These are phyloP conservation scores for Amazona vittata DNA, from an alignment of 2,113 vertebrate genomes.

Conservation along the genomic window DNA sequence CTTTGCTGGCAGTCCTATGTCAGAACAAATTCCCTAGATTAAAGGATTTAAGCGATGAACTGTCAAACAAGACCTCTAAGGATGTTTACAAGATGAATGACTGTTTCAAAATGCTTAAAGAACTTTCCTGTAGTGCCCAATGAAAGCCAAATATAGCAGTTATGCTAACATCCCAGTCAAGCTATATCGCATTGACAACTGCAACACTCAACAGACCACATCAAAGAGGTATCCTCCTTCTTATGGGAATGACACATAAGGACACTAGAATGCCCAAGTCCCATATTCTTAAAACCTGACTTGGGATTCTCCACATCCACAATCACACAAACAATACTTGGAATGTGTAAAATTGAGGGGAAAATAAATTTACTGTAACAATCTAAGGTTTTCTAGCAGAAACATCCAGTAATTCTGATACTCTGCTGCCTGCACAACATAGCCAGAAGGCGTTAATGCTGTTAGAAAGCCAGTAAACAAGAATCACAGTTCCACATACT, in stretches of 20 bases:
- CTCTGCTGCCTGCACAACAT: background rate
- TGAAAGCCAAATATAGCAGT: background rate
- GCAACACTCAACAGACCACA: accelerated
- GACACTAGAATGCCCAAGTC: background rate
- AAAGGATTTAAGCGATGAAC: background rate
- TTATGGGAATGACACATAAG: background rate
- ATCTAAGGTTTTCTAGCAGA: background rate
- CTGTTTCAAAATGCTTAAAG: background rate
- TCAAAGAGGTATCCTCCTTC: background rate
- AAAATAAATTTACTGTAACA: background rate
- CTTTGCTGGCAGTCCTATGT: background rate
- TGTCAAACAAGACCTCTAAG: background rate
- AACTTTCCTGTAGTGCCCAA: background rate
- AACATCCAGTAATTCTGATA: background rate
- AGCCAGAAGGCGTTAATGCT: background rate
- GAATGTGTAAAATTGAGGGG: background rate
- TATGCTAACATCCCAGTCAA: background rate
- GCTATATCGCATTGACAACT: background rate
- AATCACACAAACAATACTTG: background rate
- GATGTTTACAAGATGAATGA: background rate
- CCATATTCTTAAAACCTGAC: background rate
- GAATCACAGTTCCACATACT: background rate
- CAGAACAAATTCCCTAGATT: background rate
- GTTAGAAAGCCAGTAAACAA: background rate
- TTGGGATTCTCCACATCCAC: background rate